Percentiles rank a stretch among this genome's conserved stretches.
These are phyloP conservation scores for Lindbergichthys nudifrons DNA, from an alignment of 2,797 vertebrate genomes.

Conservation along the genomic window DNA sequence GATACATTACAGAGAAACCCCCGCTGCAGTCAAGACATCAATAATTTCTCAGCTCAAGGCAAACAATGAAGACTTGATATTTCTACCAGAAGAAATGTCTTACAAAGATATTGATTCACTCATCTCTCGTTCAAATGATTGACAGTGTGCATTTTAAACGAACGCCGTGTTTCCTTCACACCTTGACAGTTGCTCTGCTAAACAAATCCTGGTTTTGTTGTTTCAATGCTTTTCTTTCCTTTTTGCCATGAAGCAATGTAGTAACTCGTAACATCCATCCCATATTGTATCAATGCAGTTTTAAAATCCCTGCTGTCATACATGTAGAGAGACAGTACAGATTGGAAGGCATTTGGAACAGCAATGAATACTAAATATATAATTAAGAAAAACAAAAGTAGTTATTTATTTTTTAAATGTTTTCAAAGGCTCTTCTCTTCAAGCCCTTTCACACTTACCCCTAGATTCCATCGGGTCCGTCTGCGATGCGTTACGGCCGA, in stretches of 20 bases:
- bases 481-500: too few species aligned
- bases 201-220: background rate
- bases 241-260: slow-evolving; percentile 3
- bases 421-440: background rate
- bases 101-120: slow-evolving; percentile 26
- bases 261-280: background rate
- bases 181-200: slow-evolving; percentile 1
- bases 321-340: background rate
- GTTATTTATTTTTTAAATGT: background rate
- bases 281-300: background rate
- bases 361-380: background rate
- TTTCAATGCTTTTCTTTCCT: background rate
- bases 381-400: background rate
- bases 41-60: slow-evolving; percentile 23
- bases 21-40: slow-evolving; percentile 11
- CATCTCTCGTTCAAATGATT: slow-evolving; percentile 36
- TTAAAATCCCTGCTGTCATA: background rate
- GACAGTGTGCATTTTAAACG: slow-evolving; percentile 29
- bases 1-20: slow-evolving; percentile 3
- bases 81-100: slow-evolving; percentile 19
- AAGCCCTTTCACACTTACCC: slow-evolving; percentile 3
- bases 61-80: background rate
- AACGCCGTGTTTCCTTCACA: slow-evolving; percentile 4
- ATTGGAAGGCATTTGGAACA: slow-evolving; percentile 2
- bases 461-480: too few species aligned